These are phyloP conservation scores for Carettochelys insculpta DNA, from an alignment of 2,113 vertebrate genomes.

Conservation along the genomic window DNA sequence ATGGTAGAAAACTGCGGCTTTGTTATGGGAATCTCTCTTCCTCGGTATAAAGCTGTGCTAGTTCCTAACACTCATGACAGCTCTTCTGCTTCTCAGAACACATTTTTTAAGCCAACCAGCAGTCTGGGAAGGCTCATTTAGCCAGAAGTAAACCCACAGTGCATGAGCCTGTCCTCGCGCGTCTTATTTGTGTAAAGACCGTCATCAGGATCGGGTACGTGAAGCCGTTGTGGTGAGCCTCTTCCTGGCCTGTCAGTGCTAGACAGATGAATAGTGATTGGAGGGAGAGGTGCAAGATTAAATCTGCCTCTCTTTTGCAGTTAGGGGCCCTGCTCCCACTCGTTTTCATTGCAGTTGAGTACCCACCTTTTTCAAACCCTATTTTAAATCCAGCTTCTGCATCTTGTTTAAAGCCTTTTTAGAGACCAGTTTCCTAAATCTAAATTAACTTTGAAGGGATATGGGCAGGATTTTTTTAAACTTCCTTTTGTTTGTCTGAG, in stretches of 20 bases:
- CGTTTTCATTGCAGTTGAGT: background rate
- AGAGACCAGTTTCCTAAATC: background rate
- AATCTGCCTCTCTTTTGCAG: background rate
- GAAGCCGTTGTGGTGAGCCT: accelerated
- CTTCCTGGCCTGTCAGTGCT: background rate
- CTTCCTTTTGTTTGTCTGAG: constrained; percentile 7
- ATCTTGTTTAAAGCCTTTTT: background rate
- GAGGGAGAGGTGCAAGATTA: background rate
- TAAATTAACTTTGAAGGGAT: background rate
- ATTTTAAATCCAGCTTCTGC: background rate
- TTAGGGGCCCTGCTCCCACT: background rate
- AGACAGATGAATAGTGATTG: background rate
- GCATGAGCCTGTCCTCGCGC: background rate
- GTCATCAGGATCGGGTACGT: background rate
- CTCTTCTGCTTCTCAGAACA: background rate
- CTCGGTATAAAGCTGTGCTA: background rate
- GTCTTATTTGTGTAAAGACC: background rate
- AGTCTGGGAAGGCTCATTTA: background rate
- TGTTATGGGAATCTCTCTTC: background rate
- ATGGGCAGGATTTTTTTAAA: background rate
- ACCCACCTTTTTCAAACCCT: background rate
- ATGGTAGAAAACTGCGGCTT: background rate
- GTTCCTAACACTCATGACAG: background rate
- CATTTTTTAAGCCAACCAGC: background rate
- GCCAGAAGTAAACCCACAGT: background rate